A percentile compares a stretch with the other conserved stretches of the same genome.
Evolutionary conservation across 1,140 invertebrate species (phyloP).

Genomic region (Phortica variegata): DNA sequence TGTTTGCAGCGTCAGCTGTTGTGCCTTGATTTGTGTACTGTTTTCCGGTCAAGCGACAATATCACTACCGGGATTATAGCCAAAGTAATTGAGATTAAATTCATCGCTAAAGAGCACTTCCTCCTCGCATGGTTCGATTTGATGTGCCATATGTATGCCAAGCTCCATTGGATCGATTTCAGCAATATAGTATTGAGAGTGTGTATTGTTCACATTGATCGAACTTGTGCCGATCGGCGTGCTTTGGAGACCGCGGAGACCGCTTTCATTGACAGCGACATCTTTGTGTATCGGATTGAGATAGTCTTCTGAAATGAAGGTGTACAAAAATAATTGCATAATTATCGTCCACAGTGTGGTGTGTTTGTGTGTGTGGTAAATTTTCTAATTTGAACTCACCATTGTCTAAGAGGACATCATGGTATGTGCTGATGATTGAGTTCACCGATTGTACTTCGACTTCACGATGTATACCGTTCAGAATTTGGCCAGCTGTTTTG

Average conservation of each 20-base stretch:
- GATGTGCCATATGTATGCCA: conserved; percentile 51
- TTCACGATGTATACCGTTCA: conserved; percentile 57
- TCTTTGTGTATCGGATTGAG: conserved; percentile 59
- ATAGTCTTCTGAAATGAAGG: conserved; percentile 49
- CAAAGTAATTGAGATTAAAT: conserved; percentile 57
- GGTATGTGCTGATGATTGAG: conserved; percentile 50
- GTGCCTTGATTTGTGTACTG: not conserved
- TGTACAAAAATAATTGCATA: not conserved
- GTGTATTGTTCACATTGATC: conserved; percentile 4
- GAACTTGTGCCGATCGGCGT: conserved; percentile 16
- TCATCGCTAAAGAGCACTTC: conserved; percentile 55
- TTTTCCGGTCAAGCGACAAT: conserved; percentile 54
- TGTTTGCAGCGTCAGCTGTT: conserved; percentile 7
- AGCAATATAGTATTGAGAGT: conserved; percentile 51
- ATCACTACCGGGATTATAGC: conserved; percentile 49
- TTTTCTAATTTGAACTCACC: conserved; percentile 23
- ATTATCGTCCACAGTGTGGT: not conserved
- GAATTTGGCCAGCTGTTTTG: conserved; percentile 58
- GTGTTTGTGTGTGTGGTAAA: too few species aligned
- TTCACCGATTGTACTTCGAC: conserved; percentile 59
- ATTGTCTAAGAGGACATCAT: conserved; percentile 50
- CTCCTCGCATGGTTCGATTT: conserved; percentile 46
- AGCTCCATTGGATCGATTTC: conserved; percentile 57
- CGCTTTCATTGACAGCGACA: conserved; percentile 57
- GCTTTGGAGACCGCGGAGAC: conserved; percentile 34